Evolutionary conservation across 2,888 invertebrate genomes (phyloP), one percentile per base, ranked within the genome.

Genomic region (Erebia ligea): DNA sequence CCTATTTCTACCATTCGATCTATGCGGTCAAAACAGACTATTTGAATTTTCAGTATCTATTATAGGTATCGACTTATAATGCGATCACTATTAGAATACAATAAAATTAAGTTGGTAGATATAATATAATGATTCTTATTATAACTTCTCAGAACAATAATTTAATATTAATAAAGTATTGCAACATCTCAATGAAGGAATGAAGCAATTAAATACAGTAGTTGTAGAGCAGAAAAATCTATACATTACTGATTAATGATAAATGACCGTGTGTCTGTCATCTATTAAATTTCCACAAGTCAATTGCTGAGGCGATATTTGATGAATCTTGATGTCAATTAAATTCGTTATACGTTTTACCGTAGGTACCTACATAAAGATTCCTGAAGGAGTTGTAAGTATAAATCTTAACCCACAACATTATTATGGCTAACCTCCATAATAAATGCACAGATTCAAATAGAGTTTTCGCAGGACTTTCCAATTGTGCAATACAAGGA

Each of bases 401-500:
- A 34, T 34, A 25, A 25, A 25, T 34, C 34, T 6, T 34, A 34
- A 6, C 4, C 25, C 4, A 50, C n/a, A n/a, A n/a, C n/a, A 50
- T 0, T n/a, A 50, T n/a, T n/a, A 50, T 17, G 9, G 4, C 8
- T n/a, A 50, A 17, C 17, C 15, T n/a, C 8, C 15, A 58, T 15
- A 15, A 8, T 8, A 34, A 13, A 6, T 6, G 15, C 2, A 4
- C 25, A 13, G 1, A 62, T 9, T 17, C 1, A 10, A 17, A 1
- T 17, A 61, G 45, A 48, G 11, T 21, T 54, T 21, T 19, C 21
- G 48, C 48, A 21, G 45, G 45, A 48, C 21, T 62, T 62, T 62
- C 62, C 40, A 48, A 62, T 62, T 15, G 62, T 19, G 62, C 19
- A 48, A 19, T 45, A 62, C 15, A 62, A 62, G 45, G 66, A 70